phyloP scores from a whole-genome alignment of 2,888 invertebrate genomes.

The Caenorhabditis sp. region DNA sequence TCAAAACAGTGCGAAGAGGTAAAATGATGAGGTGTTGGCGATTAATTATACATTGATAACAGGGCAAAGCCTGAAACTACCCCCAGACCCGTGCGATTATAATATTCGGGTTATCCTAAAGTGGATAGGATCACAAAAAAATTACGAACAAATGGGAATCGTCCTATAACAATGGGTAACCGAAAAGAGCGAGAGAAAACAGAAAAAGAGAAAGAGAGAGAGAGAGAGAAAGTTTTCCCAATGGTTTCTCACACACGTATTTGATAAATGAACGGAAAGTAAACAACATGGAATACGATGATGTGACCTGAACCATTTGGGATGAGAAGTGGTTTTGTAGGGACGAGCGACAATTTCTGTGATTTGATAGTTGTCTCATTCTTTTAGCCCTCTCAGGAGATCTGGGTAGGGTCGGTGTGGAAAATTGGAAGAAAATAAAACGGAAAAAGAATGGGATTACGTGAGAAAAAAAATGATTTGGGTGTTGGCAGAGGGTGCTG shows the following conservation, averaged over 20 bases:
- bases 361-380: slow-evolving; percentile 27
- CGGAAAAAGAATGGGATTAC: slow-evolving; percentile 9
- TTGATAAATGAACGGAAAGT: slow-evolving; percentile 4
- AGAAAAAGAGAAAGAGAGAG: slow-evolving; percentile 9
- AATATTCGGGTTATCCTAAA: slow-evolving; percentile 49
- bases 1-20: slow-evolving; percentile 27
- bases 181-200: slow-evolving; percentile 9
- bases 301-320: slow-evolving; percentile 28
- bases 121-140: slow-evolving; percentile 52
- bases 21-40: slow-evolving; percentile 31
- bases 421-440: slow-evolving; percentile 7
- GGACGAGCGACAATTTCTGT: slow-evolving; percentile 3
- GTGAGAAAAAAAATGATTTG: slow-evolving; percentile 17
- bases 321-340: slow-evolving; percentile 21
- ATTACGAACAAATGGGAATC: slow-evolving; percentile 34
- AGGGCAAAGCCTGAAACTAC: slow-evolving; percentile 42
- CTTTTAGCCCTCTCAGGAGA: slow-evolving; percentile 54
- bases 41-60: slow-evolving; percentile 40
- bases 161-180: slow-evolving; percentile 52
- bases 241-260: slow-evolving; percentile 22
- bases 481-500: slow-evolving; percentile 6
- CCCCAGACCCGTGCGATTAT: slow-evolving; percentile 50
- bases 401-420: slow-evolving; percentile 42
- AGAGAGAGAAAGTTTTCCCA: slow-evolving; percentile 24
- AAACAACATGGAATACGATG: slow-evolving; percentile 16